A percentile compares a stretch with the other conserved stretches of the same genome.
phyloP scores from a whole-genome alignment of 35 echinoderm and acorn worm species.

The Heliocidaris tuberculata region DNA sequence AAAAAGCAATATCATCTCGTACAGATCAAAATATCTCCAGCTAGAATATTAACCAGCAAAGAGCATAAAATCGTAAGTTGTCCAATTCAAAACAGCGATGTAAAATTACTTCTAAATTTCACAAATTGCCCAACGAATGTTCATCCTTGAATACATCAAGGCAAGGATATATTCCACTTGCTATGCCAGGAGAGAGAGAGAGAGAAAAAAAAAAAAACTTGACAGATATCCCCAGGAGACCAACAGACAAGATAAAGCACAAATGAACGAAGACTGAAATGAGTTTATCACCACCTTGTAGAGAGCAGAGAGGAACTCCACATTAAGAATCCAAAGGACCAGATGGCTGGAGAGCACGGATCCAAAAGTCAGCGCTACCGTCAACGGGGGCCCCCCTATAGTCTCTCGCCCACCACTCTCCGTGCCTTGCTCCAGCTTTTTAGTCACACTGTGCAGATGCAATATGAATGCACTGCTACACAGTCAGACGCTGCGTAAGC shows the following conservation, averaged over 20 bases:
- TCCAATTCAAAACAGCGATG: no score
- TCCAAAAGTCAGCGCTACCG: not conserved
- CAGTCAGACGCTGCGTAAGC: constrained; percentile 18
- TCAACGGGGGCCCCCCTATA: not conserved
- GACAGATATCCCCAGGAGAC: not conserved
- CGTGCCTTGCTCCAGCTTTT: not conserved
- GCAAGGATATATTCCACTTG: not conserved
- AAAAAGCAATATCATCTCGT: no score
- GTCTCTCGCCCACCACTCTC: not conserved
- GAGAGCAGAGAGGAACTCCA: constrained; percentile 12
- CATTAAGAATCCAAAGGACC: constrained; percentile 35
- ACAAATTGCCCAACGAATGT: not conserved
- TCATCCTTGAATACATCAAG: not conserved
- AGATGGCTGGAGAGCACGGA: not conserved
- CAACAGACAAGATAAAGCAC: not conserved
- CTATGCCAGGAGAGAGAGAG: not conserved
- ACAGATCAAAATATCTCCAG: no score
- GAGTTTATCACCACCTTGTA: constrained; percentile 8
- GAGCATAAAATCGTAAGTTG: no score
- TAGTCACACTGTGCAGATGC: not conserved
- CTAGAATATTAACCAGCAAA: no score
- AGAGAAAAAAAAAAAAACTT: not conserved
- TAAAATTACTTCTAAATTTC: not conserved
- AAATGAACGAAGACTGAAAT: not conserved
- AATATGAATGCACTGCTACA: not conserved